These are phyloP conservation scores for Anguilla japonica DNA, from an alignment of 2,113 vertebrate genomes.

Conservation along the genomic window DNA sequence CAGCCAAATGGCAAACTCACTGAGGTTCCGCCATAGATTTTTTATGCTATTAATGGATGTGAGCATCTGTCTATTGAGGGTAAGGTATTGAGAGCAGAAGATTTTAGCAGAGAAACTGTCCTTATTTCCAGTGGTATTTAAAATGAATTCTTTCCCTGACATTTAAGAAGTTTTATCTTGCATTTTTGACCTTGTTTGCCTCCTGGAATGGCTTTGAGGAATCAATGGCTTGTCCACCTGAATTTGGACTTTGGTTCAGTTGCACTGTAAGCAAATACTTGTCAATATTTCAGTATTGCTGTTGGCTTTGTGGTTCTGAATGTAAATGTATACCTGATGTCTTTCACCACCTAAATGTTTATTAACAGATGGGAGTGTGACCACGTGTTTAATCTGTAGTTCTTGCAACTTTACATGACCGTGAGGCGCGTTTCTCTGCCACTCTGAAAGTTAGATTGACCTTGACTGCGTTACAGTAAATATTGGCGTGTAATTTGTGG, in stretches of 20 bases:
- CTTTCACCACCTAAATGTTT: background rate
- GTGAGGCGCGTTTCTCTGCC: background rate
- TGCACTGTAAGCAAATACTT: background rate
- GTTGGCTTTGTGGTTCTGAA: background rate
- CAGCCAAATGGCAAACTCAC: background rate
- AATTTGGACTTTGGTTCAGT: slow-evolving; percentile 2
- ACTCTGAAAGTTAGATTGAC: background rate
- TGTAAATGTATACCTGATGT: background rate
- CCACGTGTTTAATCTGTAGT: background rate
- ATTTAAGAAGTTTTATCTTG: background rate
- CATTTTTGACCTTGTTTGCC: background rate
- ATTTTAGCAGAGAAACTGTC: background rate
- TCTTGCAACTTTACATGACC: background rate
- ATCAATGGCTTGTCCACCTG: background rate
- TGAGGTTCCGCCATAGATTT: background rate
- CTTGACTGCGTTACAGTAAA: background rate
- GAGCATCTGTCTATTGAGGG: background rate
- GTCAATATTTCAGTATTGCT: too few species aligned
- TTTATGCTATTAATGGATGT: background rate
- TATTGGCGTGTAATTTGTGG: background rate
- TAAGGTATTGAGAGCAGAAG: background rate
- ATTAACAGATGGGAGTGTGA: background rate
- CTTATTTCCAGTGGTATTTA: background rate
- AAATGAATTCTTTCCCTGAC: background rate
- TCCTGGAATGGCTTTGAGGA: background rate